Conservation (phyloP, 2,797 vertebrate species). For the Rachycentron canadum region DNA sequence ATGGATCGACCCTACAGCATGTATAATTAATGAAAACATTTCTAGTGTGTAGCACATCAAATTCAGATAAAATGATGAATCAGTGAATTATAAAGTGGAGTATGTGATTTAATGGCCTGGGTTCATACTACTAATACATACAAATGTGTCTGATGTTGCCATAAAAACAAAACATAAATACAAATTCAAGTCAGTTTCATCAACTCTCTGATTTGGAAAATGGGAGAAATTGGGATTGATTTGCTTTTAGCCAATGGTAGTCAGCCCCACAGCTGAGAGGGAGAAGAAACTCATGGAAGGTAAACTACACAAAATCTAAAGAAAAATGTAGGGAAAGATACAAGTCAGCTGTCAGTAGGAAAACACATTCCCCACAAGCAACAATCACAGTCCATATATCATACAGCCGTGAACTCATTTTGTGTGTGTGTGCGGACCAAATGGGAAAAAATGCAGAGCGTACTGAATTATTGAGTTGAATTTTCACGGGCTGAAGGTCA, state of each 20-base stretch:
- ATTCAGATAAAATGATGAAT: constrained; percentile 54
- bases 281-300: constrained; percentile 52
- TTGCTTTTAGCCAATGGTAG: constrained; percentile 26
- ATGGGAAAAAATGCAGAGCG: constrained; percentile 69
- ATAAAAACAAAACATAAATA: constrained; percentile 17
- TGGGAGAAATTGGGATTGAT: constrained; percentile 44
- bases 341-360: constrained; percentile 69
- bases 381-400: constrained; percentile 76
- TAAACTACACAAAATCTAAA: constrained; percentile 63
- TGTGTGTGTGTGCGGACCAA: constrained; percentile 33
- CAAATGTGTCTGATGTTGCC: not conserved
- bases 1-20: constrained; percentile 49
- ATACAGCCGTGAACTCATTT: constrained; percentile 46
- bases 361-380: constrained; percentile 68
- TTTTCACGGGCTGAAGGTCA: constrained; percentile 88
- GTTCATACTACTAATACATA: constrained; percentile 2
- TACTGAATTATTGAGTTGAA: constrained; percentile 88
- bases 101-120: not conserved
- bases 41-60: constrained; percentile 36
- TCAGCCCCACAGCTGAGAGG: constrained; percentile 17
- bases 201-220: constrained; percentile 44
- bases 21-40: constrained; percentile 74
- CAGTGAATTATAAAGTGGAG: constrained; percentile 37
- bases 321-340: constrained; percentile 59
- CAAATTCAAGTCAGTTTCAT: constrained; percentile 48